Percentiles rank a stretch among this genome's conserved stretches.
phyloP scores from a whole-genome alignment of 2,797 vertebrate genomes.

The Cossypha caffra region DNA sequence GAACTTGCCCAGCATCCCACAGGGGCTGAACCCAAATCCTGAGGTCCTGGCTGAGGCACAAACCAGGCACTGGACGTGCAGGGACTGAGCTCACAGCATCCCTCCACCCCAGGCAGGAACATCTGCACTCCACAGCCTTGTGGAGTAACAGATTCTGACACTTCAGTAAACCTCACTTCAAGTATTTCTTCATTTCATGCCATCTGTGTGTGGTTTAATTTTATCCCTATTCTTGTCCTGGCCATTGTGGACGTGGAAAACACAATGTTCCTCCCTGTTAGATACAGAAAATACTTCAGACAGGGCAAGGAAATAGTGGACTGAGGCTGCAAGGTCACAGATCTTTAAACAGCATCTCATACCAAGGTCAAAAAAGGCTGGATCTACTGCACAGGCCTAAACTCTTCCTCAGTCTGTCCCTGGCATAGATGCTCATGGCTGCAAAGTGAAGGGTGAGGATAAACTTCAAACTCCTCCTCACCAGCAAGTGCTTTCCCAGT shows the following conservation, averaged over 20 bases:
- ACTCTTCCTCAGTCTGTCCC: neutral
- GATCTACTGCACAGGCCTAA: neutral
- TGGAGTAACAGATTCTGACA: constrained; percentile 5
- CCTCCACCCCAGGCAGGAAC: neutral
- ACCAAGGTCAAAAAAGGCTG: neutral
- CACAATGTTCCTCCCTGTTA: neutral
- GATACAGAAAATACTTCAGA: neutral
- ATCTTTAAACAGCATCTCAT: neutral
- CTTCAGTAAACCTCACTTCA: neutral
- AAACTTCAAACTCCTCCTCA: neutral
- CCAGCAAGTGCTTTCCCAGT: neutral
- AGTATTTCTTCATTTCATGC: neutral
- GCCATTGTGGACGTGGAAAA: neutral
- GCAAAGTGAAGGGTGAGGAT: neutral
- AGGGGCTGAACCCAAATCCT: neutral
- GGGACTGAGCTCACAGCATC: neutral
- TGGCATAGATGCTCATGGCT: neutral
- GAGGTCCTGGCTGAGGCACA: neutral
- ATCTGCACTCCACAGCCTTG: neutral
- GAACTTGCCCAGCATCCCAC: neutral
- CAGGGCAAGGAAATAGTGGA: accelerated
- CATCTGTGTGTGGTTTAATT: constrained; percentile 23
- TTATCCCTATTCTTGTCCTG: neutral
- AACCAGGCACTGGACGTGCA: neutral
- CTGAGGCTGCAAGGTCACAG: neutral